These are phyloP conservation scores for Crotophaga sulcirostris DNA, from an alignment of 2,113 vertebrate genomes.

Conservation along the genomic window DNA sequence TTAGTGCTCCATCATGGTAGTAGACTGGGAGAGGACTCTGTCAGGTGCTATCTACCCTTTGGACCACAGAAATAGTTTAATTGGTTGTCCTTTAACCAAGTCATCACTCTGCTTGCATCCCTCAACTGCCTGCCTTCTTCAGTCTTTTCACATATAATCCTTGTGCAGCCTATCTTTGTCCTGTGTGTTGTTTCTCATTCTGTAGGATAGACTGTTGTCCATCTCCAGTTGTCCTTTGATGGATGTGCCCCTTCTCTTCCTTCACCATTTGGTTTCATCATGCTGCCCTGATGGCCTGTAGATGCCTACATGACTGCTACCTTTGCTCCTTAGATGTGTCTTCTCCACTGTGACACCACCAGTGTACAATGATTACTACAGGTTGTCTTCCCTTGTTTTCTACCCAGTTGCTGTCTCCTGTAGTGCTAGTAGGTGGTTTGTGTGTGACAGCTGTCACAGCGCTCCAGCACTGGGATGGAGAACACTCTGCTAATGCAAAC, in stretches of 20 bases:
- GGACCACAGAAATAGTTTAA: neutral
- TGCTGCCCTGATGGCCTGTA: neutral
- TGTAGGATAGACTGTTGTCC: neutral
- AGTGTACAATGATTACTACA: accelerated
- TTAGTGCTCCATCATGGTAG: neutral
- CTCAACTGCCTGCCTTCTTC: neutral
- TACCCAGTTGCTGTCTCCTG: neutral
- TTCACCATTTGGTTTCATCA: neutral
- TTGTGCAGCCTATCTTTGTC: neutral
- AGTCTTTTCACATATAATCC: neutral
- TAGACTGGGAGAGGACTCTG: neutral
- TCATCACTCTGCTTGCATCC: neutral
- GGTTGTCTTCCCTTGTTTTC: neutral
- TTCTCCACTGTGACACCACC: neutral
- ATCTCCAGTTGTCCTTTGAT: neutral
- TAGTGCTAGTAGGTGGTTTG: neutral
- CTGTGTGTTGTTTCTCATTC: neutral
- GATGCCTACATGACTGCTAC: neutral
- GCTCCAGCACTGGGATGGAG: neutral
- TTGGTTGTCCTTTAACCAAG: neutral
- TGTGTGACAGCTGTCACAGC: neutral
- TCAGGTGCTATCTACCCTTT: neutral
- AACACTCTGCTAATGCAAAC: neutral
- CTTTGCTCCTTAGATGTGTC: neutral
- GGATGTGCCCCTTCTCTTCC: neutral